Percentiles rank a stretch among this genome's conserved stretches.
Evolutionary conservation across 2,888 invertebrate genomes (phyloP).

Genomic region (Drepanosiphum platanoidis): DNA sequence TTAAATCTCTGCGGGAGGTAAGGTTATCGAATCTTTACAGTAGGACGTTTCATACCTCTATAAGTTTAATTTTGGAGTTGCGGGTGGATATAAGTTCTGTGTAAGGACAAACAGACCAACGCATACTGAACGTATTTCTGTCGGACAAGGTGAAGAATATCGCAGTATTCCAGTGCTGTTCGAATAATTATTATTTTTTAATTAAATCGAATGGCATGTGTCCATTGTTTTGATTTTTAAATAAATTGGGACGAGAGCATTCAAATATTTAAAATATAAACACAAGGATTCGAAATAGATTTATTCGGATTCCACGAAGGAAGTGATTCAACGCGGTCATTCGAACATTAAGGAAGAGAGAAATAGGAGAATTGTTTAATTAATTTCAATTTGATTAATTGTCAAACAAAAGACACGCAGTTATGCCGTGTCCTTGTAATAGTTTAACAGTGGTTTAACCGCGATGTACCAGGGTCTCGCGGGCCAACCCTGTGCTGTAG

Average conservation of each 20-base stretch:
- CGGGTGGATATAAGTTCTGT: not conserved
- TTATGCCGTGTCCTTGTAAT: constrained; percentile 39
- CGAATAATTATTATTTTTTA: not conserved
- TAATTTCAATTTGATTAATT: constrained; percentile 54
- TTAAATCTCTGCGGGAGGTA: not conserved
- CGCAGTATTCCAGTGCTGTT: not conserved
- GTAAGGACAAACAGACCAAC: not conserved
- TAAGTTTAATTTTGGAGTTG: not conserved
- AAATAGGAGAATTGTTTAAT: constrained; percentile 29
- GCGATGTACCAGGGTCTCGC: not conserved
- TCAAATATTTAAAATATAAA: not conserved
- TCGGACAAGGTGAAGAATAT: not conserved
- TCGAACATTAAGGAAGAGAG: not conserved
- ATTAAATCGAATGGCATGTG: not conserved
- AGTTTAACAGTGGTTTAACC: constrained; percentile 8
- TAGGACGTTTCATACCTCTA: not conserved
- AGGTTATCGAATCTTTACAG: not conserved
- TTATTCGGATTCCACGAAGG: not conserved
- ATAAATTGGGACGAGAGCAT: not conserved
- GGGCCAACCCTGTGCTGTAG: constrained; percentile 8
- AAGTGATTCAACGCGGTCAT: constrained; percentile 19
- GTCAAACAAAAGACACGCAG: constrained; percentile 20
- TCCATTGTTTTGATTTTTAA: constrained; percentile 20
- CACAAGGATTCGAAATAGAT: not conserved
- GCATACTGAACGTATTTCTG: not conserved